Base-by-base conservation (phyloP, 2,113 vertebrate species). In the Amphiprion ocellaris region DNA sequence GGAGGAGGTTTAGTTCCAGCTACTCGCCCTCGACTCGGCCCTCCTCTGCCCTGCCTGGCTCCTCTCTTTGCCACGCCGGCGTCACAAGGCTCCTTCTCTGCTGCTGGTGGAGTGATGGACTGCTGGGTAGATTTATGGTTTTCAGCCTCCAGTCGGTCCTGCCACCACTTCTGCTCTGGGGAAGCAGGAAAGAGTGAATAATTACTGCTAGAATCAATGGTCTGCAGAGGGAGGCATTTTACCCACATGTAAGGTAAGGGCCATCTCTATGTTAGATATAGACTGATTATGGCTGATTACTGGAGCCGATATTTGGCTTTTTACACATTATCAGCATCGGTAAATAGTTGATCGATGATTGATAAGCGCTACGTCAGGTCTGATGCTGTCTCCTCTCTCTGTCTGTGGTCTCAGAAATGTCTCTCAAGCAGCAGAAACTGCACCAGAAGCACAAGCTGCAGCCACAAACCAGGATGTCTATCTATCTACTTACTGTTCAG, bases 121-220 rank as follows among this genome's bases (percentile, higher is more conserved):
- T 77, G 70, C 47, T 80, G 70, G 17, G 69, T 71, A 59, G 65
- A 33, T 79, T 69, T 88, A 21, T 65, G 17, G 39, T 62, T 84
- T 76, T 88, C 74, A 16, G 53, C 74, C 41, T 77, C 46, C 52
- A 75, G 73, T 24, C 21, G 55, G 4, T 91, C 84, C 70, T 84
- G 87, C 94, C 93, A 94, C 93, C 92, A 94, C 54, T 77, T 86
- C 80, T 94, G 92, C 59, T 81, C 92, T 94, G 63, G 62, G 37
- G 7, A 69, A 65, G 67, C 9, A 37, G 12, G n/a, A 2, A 2
- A 23, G 4, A 9, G 26, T 46, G 26, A 24, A 70, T 50, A 58
- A 49, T 55, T 0, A 19, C 46, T 19, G 3, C 4, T 52, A 8
- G 54, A 63, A 81, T 53, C 9, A 56, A 4, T 2, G 11, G 0